phyloP scores from a whole-genome alignment of 2,888 invertebrate genomes.

The Metallyticus violacea region DNA sequence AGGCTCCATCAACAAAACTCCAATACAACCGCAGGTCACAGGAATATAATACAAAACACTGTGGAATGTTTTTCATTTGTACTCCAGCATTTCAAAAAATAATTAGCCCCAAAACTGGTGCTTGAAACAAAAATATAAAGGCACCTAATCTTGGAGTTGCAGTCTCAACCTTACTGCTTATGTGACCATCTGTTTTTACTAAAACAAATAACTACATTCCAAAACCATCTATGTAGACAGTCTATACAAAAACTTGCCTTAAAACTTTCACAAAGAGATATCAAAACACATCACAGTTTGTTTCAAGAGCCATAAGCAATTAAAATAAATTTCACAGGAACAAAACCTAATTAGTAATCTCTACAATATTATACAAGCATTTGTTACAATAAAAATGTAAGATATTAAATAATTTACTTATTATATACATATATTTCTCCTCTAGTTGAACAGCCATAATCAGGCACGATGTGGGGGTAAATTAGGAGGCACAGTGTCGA shows the following conservation, averaged over 20 bases:
- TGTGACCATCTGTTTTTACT: not conserved
- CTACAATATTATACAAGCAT: not conserved
- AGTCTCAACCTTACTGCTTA: no score
- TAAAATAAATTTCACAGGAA: no score
- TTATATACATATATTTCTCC: not conserved
- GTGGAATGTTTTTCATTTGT: not conserved
- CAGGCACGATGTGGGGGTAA: slow-evolving; percentile 18
- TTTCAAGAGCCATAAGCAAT: not conserved
- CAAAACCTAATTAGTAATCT: no score
- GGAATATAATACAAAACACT: not conserved
- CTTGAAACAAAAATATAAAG: not conserved
- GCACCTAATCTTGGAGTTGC: not conserved
- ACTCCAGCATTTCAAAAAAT: not conserved
- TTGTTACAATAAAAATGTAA: not conserved
- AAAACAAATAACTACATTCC: not conserved
- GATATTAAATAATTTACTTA: not conserved
- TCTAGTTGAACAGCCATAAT: not conserved
- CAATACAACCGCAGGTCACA: not conserved
- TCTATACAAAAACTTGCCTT: no score
- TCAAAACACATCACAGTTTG: not conserved
- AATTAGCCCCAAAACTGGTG: not conserved
- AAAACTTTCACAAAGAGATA: not conserved
- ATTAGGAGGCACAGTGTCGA: slow-evolving; percentile 55
- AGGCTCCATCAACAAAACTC: not conserved
- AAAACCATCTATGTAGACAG: no score